Percentiles rank a stretch among this genome's conserved stretches.
These are phyloP conservation scores for Drosophila nr. medialis DNA, from an alignment of 2,888 invertebrate species.

Conservation along the genomic window DNA sequence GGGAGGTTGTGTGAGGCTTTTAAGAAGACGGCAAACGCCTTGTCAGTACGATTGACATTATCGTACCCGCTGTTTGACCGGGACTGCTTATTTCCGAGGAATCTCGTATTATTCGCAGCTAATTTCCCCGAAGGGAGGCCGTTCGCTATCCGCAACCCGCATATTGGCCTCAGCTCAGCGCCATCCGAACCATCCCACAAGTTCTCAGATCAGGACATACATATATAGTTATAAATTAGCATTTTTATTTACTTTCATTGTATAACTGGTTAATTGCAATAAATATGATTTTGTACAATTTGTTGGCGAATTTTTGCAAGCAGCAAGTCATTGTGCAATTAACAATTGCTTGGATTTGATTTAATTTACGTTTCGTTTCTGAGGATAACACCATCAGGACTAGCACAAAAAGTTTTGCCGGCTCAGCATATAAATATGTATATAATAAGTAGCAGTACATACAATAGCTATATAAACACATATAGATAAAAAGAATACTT, in stretches of 20 bases:
- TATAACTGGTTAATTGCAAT: constrained; percentile 65
- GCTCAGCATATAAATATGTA: constrained; percentile 69
- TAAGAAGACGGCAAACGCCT: too few species aligned
- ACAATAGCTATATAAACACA: constrained; percentile 51
- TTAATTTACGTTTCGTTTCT: constrained; percentile 39
- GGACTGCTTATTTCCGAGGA: too few species aligned
- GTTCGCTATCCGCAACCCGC: too few species aligned
- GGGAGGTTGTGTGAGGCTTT: too few species aligned
- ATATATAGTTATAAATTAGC: constrained; percentile 46
- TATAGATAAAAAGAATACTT: constrained; percentile 68
- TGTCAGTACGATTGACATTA: too few species aligned
- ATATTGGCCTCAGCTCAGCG: too few species aligned
- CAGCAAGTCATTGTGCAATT: constrained; percentile 61
- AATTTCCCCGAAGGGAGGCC: too few species aligned
- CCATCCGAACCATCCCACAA: too few species aligned
- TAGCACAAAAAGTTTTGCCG: constrained; percentile 73
- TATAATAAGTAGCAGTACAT: constrained; percentile 51
- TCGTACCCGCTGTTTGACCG: too few species aligned
- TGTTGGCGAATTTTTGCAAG: constrained; percentile 66
- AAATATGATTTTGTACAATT: constrained; percentile 72
- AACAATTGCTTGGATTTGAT: constrained; percentile 52
- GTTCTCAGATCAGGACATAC: too few species aligned
- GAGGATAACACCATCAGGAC: constrained; percentile 65
- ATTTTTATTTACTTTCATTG: constrained; percentile 57
- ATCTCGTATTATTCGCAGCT: too few species aligned